These are phyloP conservation scores for Muscicapa comitata DNA, from an alignment of 2,797 vertebrate species.

Conservation along the genomic window DNA sequence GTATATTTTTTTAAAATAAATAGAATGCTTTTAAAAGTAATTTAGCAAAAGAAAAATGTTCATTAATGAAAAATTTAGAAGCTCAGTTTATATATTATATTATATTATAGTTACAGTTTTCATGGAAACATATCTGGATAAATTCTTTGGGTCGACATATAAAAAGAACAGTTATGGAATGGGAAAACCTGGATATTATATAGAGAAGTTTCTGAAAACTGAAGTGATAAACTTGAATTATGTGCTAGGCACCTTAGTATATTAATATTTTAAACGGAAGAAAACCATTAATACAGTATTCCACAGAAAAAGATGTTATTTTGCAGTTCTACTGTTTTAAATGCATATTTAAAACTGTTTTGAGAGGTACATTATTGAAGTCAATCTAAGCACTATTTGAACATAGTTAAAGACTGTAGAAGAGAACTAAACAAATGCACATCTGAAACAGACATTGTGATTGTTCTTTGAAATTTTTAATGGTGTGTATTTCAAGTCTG, in stretches of 20 bases:
- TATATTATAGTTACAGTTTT: not conserved
- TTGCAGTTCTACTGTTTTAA: not conserved
- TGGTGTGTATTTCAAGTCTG: not conserved
- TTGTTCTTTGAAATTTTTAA: not conserved
- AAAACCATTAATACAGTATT: not conserved
- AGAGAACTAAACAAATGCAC: not conserved
- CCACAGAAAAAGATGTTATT: not conserved
- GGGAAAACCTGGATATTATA: not conserved
- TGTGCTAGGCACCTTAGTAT: not conserved
- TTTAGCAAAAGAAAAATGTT: not conserved
- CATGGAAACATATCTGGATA: not conserved
- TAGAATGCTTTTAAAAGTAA: not conserved
- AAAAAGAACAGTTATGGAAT: not conserved
- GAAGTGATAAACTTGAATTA: not conserved
- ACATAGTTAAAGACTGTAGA: not conserved
- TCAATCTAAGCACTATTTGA: not conserved
- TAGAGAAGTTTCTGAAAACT: not conserved
- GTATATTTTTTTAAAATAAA: not conserved
- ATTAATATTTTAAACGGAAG: not conserved
- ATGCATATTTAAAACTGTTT: not conserved
- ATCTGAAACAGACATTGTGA: not conserved
- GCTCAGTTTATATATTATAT: no score
- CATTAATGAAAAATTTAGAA: not conserved
- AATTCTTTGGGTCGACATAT: not conserved
- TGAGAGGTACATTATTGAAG: not conserved